These are phyloP conservation scores for Neoarius graeffei DNA, from an alignment of 2,113 vertebrate species.

Conservation along the genomic window DNA sequence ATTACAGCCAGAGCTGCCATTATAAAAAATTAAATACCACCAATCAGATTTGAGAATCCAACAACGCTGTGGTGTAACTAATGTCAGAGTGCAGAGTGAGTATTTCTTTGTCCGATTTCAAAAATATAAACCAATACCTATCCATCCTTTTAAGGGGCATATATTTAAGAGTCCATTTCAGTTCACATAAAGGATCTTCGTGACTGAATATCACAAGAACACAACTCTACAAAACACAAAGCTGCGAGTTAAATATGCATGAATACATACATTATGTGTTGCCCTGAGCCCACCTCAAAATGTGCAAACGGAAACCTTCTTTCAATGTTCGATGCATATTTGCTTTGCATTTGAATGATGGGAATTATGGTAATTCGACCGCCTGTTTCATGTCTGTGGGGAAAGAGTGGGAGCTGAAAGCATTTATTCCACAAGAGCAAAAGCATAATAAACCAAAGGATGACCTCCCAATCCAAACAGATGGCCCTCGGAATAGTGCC, in stretches of 20 bases:
- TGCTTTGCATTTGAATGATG: constrained; percentile 58
- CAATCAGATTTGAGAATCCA: not conserved
- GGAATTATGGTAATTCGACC: constrained; percentile 54
- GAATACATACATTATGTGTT: constrained; percentile 30
- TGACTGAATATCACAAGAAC: not conserved
- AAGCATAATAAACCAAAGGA: constrained; percentile 51
- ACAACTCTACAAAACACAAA: constrained; percentile 2
- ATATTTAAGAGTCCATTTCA: not conserved
- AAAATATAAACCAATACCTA: not conserved
- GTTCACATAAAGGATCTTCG: not conserved
- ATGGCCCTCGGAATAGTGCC: constrained; percentile 50
- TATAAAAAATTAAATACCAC: not conserved
- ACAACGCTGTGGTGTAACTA: not conserved
- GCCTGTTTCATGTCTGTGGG: constrained; percentile 48
- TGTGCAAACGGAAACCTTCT: constrained; percentile 32
- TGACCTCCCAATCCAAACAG: constrained; percentile 59
- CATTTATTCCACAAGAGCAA: constrained; percentile 46
- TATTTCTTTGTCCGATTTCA: not conserved
- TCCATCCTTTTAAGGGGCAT: not conserved
- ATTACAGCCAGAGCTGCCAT: not conserved
- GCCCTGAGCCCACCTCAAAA: constrained; percentile 31
- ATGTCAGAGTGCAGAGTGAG: not conserved
- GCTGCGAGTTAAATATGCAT: constrained; percentile 41
- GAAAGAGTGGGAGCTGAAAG: constrained; percentile 38
- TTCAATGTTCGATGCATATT: constrained; percentile 45